phyloP scores from a whole-genome alignment of 2,888 invertebrate genomes.

The Cantharis rufa region DNA sequence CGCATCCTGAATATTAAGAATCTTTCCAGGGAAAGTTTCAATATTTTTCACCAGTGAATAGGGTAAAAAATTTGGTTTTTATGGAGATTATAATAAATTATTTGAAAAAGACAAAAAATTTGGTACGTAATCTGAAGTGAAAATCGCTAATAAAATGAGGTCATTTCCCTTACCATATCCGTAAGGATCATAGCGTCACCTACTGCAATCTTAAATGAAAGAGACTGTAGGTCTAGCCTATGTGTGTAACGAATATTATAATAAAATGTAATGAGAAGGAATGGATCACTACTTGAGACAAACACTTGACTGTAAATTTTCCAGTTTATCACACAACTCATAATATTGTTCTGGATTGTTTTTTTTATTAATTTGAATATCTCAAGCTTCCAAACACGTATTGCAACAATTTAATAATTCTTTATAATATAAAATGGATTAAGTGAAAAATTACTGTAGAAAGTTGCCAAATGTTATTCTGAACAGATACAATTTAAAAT shows the following conservation, averaged over 20 bases:
- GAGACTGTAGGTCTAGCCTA: not conserved
- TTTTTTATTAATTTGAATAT: not conserved
- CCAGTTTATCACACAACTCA: not conserved
- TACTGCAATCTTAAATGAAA: not conserved
- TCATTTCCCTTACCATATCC: too few relatives aligned
- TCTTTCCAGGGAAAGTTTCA: not conserved
- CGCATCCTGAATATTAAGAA: not conserved
- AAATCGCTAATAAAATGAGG: too few relatives aligned
- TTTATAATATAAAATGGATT: not conserved
- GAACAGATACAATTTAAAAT: not conserved
- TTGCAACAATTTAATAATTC: not conserved
- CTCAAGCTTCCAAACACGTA: not conserved
- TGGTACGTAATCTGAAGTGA: too few relatives aligned
- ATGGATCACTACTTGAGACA: not conserved
- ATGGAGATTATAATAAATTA: too few relatives aligned
- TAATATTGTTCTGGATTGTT: too few relatives aligned
- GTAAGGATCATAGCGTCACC: not conserved
- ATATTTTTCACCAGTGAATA: not conserved
- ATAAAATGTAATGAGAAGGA: not conserved
- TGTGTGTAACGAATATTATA: not conserved
- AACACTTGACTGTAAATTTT: not conserved
- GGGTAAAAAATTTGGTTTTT: not conserved
- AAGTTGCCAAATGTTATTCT: not conserved
- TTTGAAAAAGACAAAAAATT: too few relatives aligned
- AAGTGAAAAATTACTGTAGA: not conserved